Base-by-base conservation (phyloP, 2,888 invertebrate genomes). In the Plebejus melissa region DNA sequence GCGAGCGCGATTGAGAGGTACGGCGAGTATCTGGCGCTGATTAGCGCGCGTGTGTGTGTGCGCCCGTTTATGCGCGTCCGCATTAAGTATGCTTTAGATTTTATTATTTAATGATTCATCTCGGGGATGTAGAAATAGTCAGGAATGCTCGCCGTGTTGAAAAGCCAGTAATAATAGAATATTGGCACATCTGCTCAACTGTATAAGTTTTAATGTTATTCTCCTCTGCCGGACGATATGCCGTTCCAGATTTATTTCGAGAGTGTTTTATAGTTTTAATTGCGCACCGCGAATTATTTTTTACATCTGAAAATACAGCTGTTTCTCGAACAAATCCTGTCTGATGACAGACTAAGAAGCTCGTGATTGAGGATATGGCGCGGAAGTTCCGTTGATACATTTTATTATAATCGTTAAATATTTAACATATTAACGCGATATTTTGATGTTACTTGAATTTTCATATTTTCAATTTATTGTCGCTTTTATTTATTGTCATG, bases 91-190 rank as follows among this genome's bases (percentile, higher is more conserved):
- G 92, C 92, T 91, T 91, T 89, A 83, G 87, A 93, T 94, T 93
- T 94, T 93, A 93, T 93, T 93, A 93, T 93, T 93, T 93, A 93
- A 93, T 93, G 93, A 93, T 90, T 94, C 93, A 94, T 92, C 91
- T 91, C 89, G 89, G 90, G 91, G 90, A 89, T 93, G 90, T 93
- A 89, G 93, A 93, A 93, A 93, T 92, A 93, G 93, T 91, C 86
- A 85, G 91, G 92, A 93, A 91, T 92, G 91, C 87, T 89, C 86
- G 87, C 86, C 84, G 87, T 84, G 89, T 84, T 88, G 93, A 91
- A 93, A 93, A 89, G 88, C 89, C 88, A 90, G 91, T 90, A 91
- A 93, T 93, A 93, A 93, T 92, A 93, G 91, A 90, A 90, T 90
- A 91, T 91, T 91, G 90, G 92, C 90, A 91, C 91, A 91, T 93